Percentiles rank a stretch among this genome's conserved stretches.
Conservation (phyloP, 2,888 invertebrate genomes). For the Buathra laborator region DNA sequence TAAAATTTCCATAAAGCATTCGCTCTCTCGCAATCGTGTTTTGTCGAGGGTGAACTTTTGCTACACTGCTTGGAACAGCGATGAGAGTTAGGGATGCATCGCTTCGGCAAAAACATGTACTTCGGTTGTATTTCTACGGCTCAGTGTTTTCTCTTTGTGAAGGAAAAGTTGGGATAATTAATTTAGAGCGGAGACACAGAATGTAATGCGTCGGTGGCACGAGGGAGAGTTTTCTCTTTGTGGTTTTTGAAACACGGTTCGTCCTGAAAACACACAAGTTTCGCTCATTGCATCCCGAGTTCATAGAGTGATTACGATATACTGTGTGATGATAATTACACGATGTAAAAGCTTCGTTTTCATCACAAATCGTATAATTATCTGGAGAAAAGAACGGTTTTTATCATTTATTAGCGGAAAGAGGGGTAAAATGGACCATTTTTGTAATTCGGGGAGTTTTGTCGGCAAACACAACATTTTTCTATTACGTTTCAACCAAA, state of each 20-base stretch:
- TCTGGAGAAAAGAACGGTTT: neutral
- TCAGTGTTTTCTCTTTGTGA: neutral
- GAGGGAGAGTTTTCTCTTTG: neutral
- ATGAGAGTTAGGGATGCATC: neutral
- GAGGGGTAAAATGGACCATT: too few relatives aligned
- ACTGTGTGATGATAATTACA: neutral
- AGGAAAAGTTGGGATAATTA: neutral
- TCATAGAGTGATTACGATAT: neutral
- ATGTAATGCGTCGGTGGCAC: neutral
- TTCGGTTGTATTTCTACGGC: neutral
- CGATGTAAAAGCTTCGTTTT: neutral
- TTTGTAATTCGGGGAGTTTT: too few relatives aligned
- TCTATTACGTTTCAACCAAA: too few relatives aligned
- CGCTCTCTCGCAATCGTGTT: neutral
- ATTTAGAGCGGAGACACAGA: neutral
- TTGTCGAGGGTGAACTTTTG: constrained; percentile 5
- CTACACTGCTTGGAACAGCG: neutral
- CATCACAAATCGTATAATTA: neutral
- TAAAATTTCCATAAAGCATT: constrained; percentile 34
- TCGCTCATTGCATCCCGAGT: neutral
- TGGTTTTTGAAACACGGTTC: too few relatives aligned
- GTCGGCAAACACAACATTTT: too few relatives aligned
- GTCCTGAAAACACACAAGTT: neutral
- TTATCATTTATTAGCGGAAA: too few relatives aligned
- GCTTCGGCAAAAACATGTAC: neutral